phyloP scores from a whole-genome alignment of 1,140 invertebrate species.

The Drosophila athabasca region DNA sequence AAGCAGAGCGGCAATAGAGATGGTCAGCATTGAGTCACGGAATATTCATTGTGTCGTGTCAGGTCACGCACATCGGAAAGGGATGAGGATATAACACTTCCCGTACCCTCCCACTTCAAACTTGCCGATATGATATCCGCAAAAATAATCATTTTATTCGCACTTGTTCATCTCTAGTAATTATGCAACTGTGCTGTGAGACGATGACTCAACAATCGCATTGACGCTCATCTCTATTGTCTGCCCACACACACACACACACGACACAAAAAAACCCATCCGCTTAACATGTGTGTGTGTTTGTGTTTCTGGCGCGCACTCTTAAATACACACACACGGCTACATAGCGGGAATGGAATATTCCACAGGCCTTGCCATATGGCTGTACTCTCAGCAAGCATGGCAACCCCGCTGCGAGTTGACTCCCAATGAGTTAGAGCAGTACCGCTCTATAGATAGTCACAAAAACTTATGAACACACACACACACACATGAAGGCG shows the following conservation, averaged over 20 bases:
- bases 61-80: too few relatives aligned
- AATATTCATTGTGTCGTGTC: too few relatives aligned
- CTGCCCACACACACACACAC: slow-evolving; percentile 12
- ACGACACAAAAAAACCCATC: background rate
- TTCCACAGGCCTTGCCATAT: slow-evolving; percentile 65
- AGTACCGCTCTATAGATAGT: slow-evolving; percentile 4
- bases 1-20: too few relatives aligned
- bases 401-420: slow-evolving; percentile 55
- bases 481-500: slow-evolving; percentile 6
- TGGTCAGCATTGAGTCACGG: too few relatives aligned
- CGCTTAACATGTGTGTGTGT: background rate
- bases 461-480: too few relatives aligned
- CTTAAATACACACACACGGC: slow-evolving; percentile 5
- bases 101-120: too few relatives aligned
- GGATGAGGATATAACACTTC: too few relatives aligned
- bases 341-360: slow-evolving; percentile 62
- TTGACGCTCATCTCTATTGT: slow-evolving; percentile 46
- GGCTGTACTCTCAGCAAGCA: slow-evolving; percentile 39
- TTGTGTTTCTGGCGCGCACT: too few relatives aligned
- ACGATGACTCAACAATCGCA: slow-evolving; percentile 56
- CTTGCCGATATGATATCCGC: too few relatives aligned
- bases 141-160: too few relatives aligned
- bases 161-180: slow-evolving; percentile 36
- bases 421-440: slow-evolving; percentile 33
- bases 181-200: slow-evolving; percentile 44